Evolutionary conservation across 2,113 vertebrate genomes (phyloP).

Genomic region (Notarius quadriscutis): DNA sequence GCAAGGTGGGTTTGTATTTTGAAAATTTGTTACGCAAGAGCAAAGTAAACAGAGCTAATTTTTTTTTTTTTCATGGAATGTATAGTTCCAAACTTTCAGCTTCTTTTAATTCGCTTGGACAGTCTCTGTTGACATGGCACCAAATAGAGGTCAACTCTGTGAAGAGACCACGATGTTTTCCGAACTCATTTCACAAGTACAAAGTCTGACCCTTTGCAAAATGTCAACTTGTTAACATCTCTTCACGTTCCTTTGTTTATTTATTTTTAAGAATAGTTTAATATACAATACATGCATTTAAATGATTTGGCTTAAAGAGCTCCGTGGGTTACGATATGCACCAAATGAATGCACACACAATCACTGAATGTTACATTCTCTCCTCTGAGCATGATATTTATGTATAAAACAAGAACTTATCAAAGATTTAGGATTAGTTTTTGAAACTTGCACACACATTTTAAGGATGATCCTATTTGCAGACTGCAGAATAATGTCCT

Average conservation of each 20-base stretch:
- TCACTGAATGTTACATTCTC: background rate
- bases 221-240: background rate
- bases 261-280: background rate
- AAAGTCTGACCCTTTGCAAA: background rate
- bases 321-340: too few species aligned
- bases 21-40: constrained; percentile 12
- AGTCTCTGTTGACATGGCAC: background rate
- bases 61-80: constrained; percentile 1
- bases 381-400: background rate
- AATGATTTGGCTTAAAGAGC: too few species aligned
- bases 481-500: background rate
- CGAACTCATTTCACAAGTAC: background rate
- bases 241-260: background rate
- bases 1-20: background rate
- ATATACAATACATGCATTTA: background rate
- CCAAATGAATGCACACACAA: background rate
- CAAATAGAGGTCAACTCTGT: background rate
- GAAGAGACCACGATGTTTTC: constrained; percentile 34
- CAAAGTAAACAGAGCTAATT: background rate
- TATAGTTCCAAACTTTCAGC: background rate
- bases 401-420: background rate
- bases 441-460: background rate
- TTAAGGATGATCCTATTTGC: background rate
- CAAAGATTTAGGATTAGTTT: background rate
- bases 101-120: constrained; percentile 13